Conservation (phyloP, 2,888 invertebrate genomes). For the Spicauda simplicius region DNA sequence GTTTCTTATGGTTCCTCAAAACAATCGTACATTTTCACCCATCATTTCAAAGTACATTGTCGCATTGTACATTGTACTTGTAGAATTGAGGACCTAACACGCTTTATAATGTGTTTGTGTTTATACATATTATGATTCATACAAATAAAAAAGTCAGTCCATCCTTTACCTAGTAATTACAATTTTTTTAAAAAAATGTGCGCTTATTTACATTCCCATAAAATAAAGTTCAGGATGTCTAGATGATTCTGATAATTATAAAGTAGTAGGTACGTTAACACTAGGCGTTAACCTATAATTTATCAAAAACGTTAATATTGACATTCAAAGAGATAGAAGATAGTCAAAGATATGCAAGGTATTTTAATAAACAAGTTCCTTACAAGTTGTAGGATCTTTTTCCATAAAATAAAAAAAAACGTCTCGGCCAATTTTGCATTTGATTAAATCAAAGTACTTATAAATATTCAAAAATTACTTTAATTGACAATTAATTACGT, state of each 20-base stretch:
- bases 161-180: neutral
- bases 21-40: no score
- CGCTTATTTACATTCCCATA: neutral
- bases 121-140: neutral
- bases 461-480: slow-evolving; percentile 9
- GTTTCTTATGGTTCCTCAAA: no score
- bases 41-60: no score
- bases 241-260: neutral
- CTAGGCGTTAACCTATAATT: no score
- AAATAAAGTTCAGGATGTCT: neutral
- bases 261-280: neutral
- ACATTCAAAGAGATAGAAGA: neutral
- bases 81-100: no score
- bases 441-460: neutral
- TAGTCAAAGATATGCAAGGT: neutral
- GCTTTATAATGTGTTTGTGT: no score
- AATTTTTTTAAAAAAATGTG: neutral
- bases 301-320: no score
- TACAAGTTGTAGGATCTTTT: neutral
- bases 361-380: neutral
- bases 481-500: slow-evolving; percentile 36
- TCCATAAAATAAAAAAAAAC: neutral
- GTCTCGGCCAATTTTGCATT: neutral
- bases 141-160: neutral
- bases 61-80: no score